Evolutionary conservation across 2,797 vertebrate species (phyloP).

Genomic region (Anabacerthia variegaticeps): DNA sequence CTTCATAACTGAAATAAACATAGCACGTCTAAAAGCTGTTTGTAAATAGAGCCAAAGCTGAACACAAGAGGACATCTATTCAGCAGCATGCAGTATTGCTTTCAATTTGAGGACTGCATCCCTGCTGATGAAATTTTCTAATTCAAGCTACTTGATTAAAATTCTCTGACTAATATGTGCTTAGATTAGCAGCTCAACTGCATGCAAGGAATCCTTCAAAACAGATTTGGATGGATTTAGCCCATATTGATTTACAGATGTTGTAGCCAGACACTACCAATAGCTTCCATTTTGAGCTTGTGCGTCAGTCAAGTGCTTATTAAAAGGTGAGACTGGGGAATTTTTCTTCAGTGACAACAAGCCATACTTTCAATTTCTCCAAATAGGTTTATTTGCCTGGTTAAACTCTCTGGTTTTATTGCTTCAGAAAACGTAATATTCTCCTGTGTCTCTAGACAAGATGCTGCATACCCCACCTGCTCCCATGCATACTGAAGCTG

Average conservation of each 20-base stretch:
- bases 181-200: slow-evolving; percentile 16
- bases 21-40: background rate
- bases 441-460: background rate
- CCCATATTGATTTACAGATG: background rate
- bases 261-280: background rate
- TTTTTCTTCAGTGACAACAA: slow-evolving; percentile 9
- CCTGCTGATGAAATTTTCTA: background rate
- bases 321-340: slow-evolving; percentile 18
- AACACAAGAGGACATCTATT: background rate
- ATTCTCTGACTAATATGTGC: slow-evolving; percentile 7
- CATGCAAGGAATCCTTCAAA: background rate
- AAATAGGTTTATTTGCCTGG: slow-evolving; percentile 1
- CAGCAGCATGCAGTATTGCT: background rate
- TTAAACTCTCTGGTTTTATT: slow-evolving; percentile 13
- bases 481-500: background rate
- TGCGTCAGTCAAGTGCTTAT: background rate
- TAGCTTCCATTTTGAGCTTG: background rate
- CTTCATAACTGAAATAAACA: background rate
- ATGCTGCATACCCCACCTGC: background rate
- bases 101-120: background rate
- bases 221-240: background rate
- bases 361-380: slow-evolving; percentile 7
- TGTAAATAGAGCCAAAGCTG: background rate
- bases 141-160: slow-evolving; percentile 44
- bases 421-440: background rate